Base-by-base conservation (phyloP, 53 echinoderm and acorn worm genomes). In the Zoroaster sp. region DNA sequence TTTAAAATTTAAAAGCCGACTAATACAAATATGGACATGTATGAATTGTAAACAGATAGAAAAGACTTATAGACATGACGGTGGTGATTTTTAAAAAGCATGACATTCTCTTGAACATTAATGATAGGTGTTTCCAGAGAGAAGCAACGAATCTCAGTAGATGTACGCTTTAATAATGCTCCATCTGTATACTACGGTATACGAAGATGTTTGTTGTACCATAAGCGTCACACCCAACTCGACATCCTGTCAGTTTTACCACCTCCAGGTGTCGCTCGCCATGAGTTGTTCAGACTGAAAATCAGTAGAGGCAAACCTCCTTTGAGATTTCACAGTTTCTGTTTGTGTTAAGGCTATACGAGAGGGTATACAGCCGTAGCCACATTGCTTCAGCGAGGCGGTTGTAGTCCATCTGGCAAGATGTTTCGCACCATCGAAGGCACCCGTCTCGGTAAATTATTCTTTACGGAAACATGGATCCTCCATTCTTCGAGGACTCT, bases 351-450 rank as follows among this genome's bases (percentile, higher is more conserved):
- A 28, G 63, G 8, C 23, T 59, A 28, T 59, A 25, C 25, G 28
- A 59, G 63, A 28, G 10, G 63, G 63, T 59, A 28, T 28, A 59
- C 28, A 25, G 25, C 63, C 63, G 63, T 59, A 38, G 20, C 38
- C 34, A 18, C 18, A 35, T 20, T n/a, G 21, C 38, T 55, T 38
- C 38, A 63, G 13, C 79, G 59, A 79, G 79, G 63, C 79, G 79
- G 40, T 55, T 59, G 55, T 59, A 20, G 46, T 35, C 85, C 85
- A 85, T 69, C 85, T 85, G 85, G 34, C 47, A 71, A 85, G 85
- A 70, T 85, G 85, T 85, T 71, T 69, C 47, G 44, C 85, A 71
- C 77, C 52, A 46, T 71, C 36, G 38, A 71, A 38, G 71, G 63
- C 63, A 59, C 9, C 10, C 63, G 63, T 28, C 63, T 28, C 55